Percentiles rank a stretch among this genome's conserved stretches.
Evolutionary conservation across 2,888 invertebrate genomes (phyloP).

Genomic region (Scelioninae gen. 1): DNA sequence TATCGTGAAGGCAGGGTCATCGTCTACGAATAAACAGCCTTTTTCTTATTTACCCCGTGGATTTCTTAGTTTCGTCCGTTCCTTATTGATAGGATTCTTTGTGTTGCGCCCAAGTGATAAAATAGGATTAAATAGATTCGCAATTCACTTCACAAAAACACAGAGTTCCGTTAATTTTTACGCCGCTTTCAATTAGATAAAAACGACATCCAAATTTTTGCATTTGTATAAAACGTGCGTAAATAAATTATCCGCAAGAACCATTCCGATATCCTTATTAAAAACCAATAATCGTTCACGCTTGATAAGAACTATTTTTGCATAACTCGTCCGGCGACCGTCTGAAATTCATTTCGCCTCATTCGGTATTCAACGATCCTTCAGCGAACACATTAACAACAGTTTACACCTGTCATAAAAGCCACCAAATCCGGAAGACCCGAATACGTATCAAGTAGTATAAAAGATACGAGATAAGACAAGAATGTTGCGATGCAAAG

Average conservation of each 20-base stretch:
- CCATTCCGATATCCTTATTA: slow-evolving; percentile 49
- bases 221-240: slow-evolving; percentile 28
- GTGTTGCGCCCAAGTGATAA: slow-evolving; percentile 46
- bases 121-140: slow-evolving; percentile 55
- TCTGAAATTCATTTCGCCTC: slow-evolving; percentile 23
- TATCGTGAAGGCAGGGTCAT: slow-evolving; percentile 52
- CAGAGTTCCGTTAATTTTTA: slow-evolving; percentile 36
- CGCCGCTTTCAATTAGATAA: slow-evolving; percentile 46
- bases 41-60: slow-evolving; percentile 53
- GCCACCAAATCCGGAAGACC: slow-evolving; percentile 37
- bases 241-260: slow-evolving; percentile 45
- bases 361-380: slow-evolving; percentile 38
- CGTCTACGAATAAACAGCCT: slow-evolving; percentile 60
- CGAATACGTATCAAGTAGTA: slow-evolving; percentile 15
- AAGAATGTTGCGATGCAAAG: slow-evolving; percentile 24
- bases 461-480: slow-evolving; percentile 42
- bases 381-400: slow-evolving; percentile 43
- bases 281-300: slow-evolving; percentile 46
- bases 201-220: slow-evolving; percentile 14
- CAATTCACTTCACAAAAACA: slow-evolving; percentile 36
- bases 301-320: slow-evolving; percentile 48
- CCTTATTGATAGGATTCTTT: slow-evolving; percentile 58
- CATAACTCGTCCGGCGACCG: slow-evolving; percentile 47
- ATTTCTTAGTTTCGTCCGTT: slow-evolving; percentile 57
- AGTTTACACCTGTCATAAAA: slow-evolving; percentile 48